Percentiles rank a stretch among this genome's conserved stretches.
Evolutionary conservation across 2,888 invertebrate genomes (phyloP).

Genomic region (Hypena proboscidalis): DNA sequence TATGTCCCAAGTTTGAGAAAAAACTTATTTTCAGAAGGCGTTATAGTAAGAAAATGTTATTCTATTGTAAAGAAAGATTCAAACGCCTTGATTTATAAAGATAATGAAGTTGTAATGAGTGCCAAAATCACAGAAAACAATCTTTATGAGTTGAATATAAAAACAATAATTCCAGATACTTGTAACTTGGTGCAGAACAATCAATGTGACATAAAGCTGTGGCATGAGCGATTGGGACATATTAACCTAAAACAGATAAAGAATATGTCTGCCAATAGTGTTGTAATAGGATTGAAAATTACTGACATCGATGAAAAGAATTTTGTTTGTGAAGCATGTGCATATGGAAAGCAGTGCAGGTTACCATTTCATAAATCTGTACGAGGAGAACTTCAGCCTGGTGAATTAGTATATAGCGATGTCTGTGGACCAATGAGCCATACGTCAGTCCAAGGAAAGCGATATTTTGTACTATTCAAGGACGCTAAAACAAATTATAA

Average conservation of each 20-base stretch:
- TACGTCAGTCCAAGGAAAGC: conserved; percentile 22
- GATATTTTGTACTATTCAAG: conserved; percentile 39
- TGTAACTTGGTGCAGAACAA: conserved; percentile 23
- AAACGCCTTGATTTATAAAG: no score
- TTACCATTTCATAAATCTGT: conserved; percentile 18
- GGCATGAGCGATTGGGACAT: conserved; percentile 35
- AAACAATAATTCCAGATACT: neutral
- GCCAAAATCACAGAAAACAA: no score
- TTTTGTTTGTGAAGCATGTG: conserved; percentile 31
- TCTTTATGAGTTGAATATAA: no score
- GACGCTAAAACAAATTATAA: conserved; percentile 21
- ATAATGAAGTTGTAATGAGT: no score
- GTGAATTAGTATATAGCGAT: conserved; percentile 23
- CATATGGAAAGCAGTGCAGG: conserved; percentile 23
- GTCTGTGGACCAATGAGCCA: conserved; percentile 31
- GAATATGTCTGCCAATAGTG: conserved; percentile 28
- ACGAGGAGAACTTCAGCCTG: conserved; percentile 11
- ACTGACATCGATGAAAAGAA: conserved; percentile 1
- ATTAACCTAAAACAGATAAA: conserved; percentile 28
- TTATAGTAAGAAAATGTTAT: no score
- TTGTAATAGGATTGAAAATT: conserved; percentile 15
- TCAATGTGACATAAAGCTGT: conserved; percentile 13
- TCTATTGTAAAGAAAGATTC: no score
- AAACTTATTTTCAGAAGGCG: no score
- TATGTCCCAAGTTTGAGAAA: no score